Evolutionary conservation across 2,888 invertebrate genomes (phyloP).

Genomic region (Orthonevra nobilis): DNA sequence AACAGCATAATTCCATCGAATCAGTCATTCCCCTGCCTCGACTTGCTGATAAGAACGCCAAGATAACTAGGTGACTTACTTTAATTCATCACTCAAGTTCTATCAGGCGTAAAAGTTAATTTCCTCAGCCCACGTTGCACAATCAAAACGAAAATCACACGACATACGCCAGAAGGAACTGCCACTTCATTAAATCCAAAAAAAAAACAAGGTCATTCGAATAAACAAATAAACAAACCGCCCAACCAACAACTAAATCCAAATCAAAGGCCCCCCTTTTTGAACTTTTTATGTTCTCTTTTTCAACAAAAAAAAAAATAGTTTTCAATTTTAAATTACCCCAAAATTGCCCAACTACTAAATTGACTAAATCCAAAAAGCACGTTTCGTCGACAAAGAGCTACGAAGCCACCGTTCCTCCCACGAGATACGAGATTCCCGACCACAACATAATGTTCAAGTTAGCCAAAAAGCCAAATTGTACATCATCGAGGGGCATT

Average conservation of each 20-base stretch:
- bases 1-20: constrained; percentile 6
- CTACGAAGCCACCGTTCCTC: not conserved
- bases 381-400: constrained; percentile 21
- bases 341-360: constrained; percentile 41
- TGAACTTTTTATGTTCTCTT: constrained; percentile 1
- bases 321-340: constrained; percentile 52
- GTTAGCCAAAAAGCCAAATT: constrained; percentile 34
- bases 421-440: constrained; percentile 6
- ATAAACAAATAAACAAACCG: constrained; percentile 16
- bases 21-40: constrained; percentile 15
- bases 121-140: constrained; percentile 20
- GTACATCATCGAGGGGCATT: constrained; percentile 39
- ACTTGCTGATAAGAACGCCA: constrained; percentile 2
- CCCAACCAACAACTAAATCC: constrained; percentile 22
- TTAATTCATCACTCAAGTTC: constrained; percentile 6
- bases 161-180: constrained; percentile 32
- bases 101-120: constrained; percentile 4
- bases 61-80: constrained; percentile 10
- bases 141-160: constrained; percentile 1
- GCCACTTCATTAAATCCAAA: constrained; percentile 40
- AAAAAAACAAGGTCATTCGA: constrained; percentile 56
- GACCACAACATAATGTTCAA: constrained; percentile 21
- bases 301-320: too few species aligned
- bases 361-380: constrained; percentile 42
- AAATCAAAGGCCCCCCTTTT: constrained; percentile 39